Conservation (phyloP, 1,140 invertebrate genomes). For the Heliconius eleuchia region DNA sequence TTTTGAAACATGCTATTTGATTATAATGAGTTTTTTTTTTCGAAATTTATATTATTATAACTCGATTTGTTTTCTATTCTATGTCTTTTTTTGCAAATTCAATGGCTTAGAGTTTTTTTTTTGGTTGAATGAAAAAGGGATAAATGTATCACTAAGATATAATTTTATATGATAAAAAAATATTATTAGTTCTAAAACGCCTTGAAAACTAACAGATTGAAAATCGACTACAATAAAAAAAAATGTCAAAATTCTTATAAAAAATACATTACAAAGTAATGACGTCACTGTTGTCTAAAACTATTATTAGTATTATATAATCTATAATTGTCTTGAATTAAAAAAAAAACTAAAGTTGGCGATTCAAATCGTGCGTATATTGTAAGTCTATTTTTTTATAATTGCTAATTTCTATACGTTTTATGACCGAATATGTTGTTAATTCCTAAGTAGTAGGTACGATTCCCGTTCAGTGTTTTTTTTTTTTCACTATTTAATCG, state of each 20-base stretch:
- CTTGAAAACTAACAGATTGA: background rate
- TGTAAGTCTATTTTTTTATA: slow-evolving; percentile 10
- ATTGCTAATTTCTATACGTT: background rate
- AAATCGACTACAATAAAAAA: background rate
- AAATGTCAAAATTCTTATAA: background rate
- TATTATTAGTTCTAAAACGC: background rate
- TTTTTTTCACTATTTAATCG: background rate
- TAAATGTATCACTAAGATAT: background rate
- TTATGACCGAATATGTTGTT: background rate
- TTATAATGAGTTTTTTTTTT: background rate
- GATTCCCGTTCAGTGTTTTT: background rate
- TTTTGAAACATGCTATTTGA: background rate
- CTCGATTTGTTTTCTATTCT: too few species aligned
- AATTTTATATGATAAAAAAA: too few species aligned
- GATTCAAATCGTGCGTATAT: slow-evolving; percentile 13
- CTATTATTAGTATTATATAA: background rate
- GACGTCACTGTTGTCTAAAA: background rate
- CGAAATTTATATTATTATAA: background rate
- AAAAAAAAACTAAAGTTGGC: slow-evolving; percentile 10
- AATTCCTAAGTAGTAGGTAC: background rate
- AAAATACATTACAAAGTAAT: slow-evolving; percentile 8
- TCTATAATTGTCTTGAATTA: slow-evolving; percentile 5
- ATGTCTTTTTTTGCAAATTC: too few species aligned
- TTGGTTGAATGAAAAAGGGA: background rate
- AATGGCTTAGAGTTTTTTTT: too few species aligned